These are phyloP conservation scores for Xestia rhomboidea DNA, from an alignment of 2,888 invertebrate species.

Conservation along the genomic window DNA sequence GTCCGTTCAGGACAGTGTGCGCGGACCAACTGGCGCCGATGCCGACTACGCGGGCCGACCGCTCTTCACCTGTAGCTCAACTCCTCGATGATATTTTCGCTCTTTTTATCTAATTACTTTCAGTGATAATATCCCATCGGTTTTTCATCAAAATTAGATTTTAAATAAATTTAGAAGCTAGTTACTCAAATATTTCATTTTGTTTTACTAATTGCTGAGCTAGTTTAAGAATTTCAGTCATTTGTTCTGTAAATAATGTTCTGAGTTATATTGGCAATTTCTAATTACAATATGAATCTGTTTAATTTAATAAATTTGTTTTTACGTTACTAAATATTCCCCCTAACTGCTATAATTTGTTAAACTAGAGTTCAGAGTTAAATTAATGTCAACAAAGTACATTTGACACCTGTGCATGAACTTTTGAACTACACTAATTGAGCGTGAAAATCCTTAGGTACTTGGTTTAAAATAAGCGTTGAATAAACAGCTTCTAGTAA, in stretches of 20 bases:
- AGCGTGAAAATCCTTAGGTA: not conserved
- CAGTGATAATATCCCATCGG: slow-evolving; percentile 39
- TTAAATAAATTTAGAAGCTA: slow-evolving; percentile 9
- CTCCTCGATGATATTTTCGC: slow-evolving; percentile 52
- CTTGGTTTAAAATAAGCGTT: not conserved
- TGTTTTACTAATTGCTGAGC: slow-evolving; percentile 18
- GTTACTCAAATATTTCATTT: slow-evolving; percentile 15
- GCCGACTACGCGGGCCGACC: slow-evolving; percentile 39
- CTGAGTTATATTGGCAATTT: not conserved
- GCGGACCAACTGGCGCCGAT: slow-evolving; percentile 68
- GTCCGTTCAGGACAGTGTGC: slow-evolving; percentile 64
- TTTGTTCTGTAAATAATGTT: slow-evolving; percentile 15
- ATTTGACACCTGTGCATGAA: slow-evolving; percentile 1
- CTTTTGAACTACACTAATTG: slow-evolving; percentile 13
- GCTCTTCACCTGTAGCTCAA: slow-evolving; percentile 73
- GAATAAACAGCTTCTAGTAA: not conserved
- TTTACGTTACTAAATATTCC: slow-evolving; percentile 6
- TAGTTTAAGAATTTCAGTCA: not conserved
- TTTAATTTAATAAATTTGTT: slow-evolving; percentile 12
- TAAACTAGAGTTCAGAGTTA: not conserved
- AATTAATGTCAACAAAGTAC: slow-evolving; percentile 8
- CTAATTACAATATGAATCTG: not conserved
- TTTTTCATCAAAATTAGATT: slow-evolving; percentile 40
- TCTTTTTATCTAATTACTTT: slow-evolving; percentile 58
- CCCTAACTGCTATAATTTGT: slow-evolving; percentile 3